Evolutionary conservation across 1,140 invertebrate species (phyloP), one percentile per base, ranked within the genome.

Genomic region (Drusus annulatus): DNA sequence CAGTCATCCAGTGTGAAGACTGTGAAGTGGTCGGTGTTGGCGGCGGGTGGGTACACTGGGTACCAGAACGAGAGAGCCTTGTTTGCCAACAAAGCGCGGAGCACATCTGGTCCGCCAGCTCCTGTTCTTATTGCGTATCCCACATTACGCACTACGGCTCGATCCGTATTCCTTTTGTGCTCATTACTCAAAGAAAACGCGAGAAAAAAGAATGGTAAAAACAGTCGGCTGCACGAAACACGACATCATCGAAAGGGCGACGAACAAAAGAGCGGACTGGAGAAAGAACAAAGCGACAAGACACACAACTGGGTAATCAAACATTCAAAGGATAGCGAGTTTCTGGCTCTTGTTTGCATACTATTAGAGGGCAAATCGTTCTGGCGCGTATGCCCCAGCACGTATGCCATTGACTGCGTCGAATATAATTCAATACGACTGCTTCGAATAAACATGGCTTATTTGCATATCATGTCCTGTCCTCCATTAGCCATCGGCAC

Each of bases 261-360:
- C n/a, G 19, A 45, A 69, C 36, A 69, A 50, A 45, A 17, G 65
- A 69, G 65, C 31, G 65, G 31, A 36, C 19, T 16, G 21, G 73
- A 51, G 15, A 60, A 58, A 73, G 74, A 62, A 73, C 58, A 74
- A 74, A 62, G 62, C 54, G 52, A 51, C 51, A 74, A 79, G 77
- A 71, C 62, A 23, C 52, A 16, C 21, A 69, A 45, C 31, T 50
- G 51, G 65, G 19, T 62, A 50, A 58, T 62, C 36, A 56, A 60
- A 25, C 65, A 45, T 21, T 45, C 36, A 45, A 69, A 69, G 31
- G 65, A 25, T 65, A 16, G 62, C 25, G 25, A 50, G 62, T 65
- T 25, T 45, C 16, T 45, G 15, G 62, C n/a, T 6, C 63, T 7
- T 80, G 79, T 80, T 80, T 80, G 79, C 79, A 76, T 76, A 76